Base-by-base conservation (phyloP, 2,888 invertebrate genomes). In the Tethea ocularis region DNA sequence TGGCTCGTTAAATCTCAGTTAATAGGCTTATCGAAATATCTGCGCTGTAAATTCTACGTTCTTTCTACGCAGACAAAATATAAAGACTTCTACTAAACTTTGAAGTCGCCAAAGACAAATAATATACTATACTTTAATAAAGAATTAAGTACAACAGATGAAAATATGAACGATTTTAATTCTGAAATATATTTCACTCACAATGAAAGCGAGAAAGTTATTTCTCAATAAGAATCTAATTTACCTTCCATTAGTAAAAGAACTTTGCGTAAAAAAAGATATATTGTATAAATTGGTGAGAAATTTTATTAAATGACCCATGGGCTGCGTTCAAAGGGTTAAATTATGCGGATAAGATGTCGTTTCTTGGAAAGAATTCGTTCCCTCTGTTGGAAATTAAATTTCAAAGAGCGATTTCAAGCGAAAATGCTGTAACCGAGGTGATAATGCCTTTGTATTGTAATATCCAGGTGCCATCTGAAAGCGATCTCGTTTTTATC, bases 271-370 rank as follows among this genome's bases (percentile, higher is more conserved):
- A 20, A 46, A 46, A 46, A n/a, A 20, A 20, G 20, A 6, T 7
- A 46, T 10, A n/a, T 46, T 46, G 46, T 2, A 46, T 46, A 20
- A 57, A 56, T 57, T 41, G 58, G 60, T 57, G 59, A 29, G 46
- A 57, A 60, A 64, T 66, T 71, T 67, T 41, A 68, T 68, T 69
- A 67, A 66, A 63, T 57, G 60, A 63, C 57, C 60, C 56, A 55
- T 55, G 46, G 57, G 58, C 56, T 46, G 57, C 41, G 57, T 65
- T 69, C 65, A 65, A 74, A 71, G 62, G 67, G 61, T 65, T 66
- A 57, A 66, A 68, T 67, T 69, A 63, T 56, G 61, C 64, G 61
- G 24, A 60, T 58, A 51, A 33, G 53, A 60, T 51, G 36, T 56
- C 33, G 33, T 36, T 36, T 36, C n/a, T 57, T 57, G 51, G 20